Conservation (phyloP, 1,140 invertebrate genomes). For the Aphelenchoides avenae region DNA sequence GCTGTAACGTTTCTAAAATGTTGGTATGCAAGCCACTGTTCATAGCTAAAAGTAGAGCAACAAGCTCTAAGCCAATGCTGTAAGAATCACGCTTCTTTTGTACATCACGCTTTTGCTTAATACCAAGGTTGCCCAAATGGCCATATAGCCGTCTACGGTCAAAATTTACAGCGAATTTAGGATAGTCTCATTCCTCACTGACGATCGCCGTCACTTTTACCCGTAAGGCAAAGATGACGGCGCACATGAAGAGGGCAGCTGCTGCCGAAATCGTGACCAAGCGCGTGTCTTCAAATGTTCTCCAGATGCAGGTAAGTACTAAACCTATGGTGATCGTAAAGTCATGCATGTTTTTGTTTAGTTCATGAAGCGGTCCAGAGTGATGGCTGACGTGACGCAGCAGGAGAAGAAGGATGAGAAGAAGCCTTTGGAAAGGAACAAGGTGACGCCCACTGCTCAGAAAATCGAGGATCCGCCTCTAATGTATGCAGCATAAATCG, state of each 20-base stretch:
- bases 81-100: no score
- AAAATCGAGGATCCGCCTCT: not conserved
- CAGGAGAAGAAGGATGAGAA: conserved; percentile 9
- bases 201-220: no score
- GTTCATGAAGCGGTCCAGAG: conserved; percentile 27
- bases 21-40: no score
- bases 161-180: conserved; percentile 1
- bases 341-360: conserved; percentile 10
- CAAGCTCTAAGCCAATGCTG: no score
- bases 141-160: no score
- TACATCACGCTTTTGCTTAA: no score
- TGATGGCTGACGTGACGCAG: conserved; percentile 11
- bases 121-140: no score
- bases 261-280: not conserved
- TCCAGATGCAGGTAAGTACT: conserved; percentile 22
- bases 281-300: conserved; percentile 11
- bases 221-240: not conserved
- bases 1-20: no score
- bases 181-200: no score
- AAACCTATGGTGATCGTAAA: not conserved
- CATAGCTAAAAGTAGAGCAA: no score
- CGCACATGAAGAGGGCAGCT: not conserved
- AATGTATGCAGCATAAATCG: not conserved
- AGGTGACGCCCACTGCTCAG: conserved; percentile 11
- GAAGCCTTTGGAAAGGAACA: conserved; percentile 3